These are phyloP conservation scores for Sitta carolinensis DNA, from an alignment of 2,797 vertebrate genomes.

Conservation along the genomic window DNA sequence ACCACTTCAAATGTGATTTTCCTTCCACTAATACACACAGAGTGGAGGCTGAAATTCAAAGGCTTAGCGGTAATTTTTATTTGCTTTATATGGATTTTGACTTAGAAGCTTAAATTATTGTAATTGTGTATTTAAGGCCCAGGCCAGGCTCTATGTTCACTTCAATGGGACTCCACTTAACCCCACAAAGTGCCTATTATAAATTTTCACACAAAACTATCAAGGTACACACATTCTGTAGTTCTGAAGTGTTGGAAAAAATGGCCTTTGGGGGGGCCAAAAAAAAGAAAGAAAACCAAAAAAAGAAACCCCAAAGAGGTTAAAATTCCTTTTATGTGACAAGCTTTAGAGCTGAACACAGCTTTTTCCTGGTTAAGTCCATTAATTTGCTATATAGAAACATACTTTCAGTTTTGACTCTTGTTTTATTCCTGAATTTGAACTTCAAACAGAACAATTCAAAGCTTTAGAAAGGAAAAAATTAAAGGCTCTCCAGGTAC, in stretches of 20 bases:
- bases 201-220: background rate
- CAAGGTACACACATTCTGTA: background rate
- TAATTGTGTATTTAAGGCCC: constrained; percentile 9
- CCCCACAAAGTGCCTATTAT: background rate
- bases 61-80: background rate
- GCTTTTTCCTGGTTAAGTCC: constrained; percentile 16
- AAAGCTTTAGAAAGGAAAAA: constrained; percentile 32
- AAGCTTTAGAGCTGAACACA: constrained; percentile 11
- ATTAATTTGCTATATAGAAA: constrained; percentile 5
- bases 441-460: constrained; percentile 41
- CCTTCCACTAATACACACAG: background rate
- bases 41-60: constrained; percentile 1
- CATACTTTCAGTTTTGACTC: constrained; percentile 11
- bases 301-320: background rate
- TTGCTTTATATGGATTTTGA: constrained; percentile 1
- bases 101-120: constrained; percentile 21
- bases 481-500: constrained; percentile 49
- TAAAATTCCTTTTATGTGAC: constrained; percentile 7
- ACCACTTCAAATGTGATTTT: background rate
- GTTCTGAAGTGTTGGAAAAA: background rate
- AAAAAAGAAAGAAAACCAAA: background rate
- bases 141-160: background rate
- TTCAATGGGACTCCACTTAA: background rate
- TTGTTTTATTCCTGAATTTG: constrained; percentile 35
- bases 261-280: background rate